A percentile compares a stretch with the other conserved stretches of the same genome.
These are phyloP conservation scores for Liopterus haemorrhoidalis DNA, from an alignment of 2,888 invertebrate genomes.

Conservation along the genomic window DNA sequence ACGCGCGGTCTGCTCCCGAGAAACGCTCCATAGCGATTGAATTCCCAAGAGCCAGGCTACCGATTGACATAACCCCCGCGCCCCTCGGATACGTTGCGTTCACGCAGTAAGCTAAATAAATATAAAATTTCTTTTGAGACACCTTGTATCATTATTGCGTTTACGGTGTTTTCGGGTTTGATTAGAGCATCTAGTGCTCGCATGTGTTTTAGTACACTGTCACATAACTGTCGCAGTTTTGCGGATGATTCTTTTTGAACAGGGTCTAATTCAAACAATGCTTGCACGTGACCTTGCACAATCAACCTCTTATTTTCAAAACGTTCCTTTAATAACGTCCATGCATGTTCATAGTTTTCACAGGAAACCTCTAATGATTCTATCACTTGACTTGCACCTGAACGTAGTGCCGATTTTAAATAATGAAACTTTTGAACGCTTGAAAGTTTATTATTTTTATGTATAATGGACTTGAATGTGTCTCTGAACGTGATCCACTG, in stretches of 20 bases:
- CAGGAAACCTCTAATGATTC: neutral
- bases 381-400: neutral
- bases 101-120: too few species aligned
- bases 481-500: constrained; percentile 2
- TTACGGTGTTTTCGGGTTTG: neutral
- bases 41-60: too few species aligned
- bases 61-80: too few species aligned
- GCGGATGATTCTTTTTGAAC: neutral
- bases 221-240: neutral
- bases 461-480: neutral
- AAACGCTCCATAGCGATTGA: too few species aligned
- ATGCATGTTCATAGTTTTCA: neutral
- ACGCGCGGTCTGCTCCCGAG: too few species aligned
- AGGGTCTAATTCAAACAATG: neutral
- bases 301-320: constrained; percentile 1
- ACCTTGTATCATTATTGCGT: too few species aligned
- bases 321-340: neutral
- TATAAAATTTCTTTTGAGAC: too few species aligned
- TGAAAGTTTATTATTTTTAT: neutral
- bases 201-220: neutral
- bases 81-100: too few species aligned
- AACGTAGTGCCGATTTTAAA: constrained; percentile 1
- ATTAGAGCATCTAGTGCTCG: constrained; percentile 2
- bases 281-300: neutral
- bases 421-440: constrained; percentile 8